Percentiles rank a stretch among this genome's conserved stretches.
Evolutionary conservation across 2,113 vertebrate species (phyloP).

Genomic region (Gambusia holbrooki): DNA sequence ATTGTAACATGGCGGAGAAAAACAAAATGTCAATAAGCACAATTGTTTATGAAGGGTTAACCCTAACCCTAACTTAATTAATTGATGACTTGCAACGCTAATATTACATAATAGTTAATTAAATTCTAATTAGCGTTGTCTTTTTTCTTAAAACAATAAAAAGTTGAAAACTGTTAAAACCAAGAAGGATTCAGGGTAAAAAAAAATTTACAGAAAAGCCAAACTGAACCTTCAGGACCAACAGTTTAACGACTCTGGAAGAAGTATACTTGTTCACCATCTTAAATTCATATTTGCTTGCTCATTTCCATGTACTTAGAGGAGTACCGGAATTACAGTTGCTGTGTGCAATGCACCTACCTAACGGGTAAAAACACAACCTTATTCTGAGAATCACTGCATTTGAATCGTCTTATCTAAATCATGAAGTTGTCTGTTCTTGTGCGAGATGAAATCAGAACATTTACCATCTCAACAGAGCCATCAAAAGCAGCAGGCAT

Average conservation of each 20-base stretch:
- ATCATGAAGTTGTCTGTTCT: slow-evolving; percentile 5
- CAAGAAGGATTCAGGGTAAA: neutral
- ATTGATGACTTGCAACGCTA: too few relatives aligned
- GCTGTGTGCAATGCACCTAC: neutral
- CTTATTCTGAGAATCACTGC: neutral
- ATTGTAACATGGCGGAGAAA: too few relatives aligned
- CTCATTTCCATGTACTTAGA: neutral
- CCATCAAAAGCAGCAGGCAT: slow-evolving; percentile 4
- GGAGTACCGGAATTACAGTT: neutral
- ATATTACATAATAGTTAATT: neutral
- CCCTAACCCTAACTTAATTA: too few relatives aligned
- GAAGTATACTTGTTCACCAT: neutral
- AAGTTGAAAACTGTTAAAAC: neutral
- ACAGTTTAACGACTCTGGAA: neutral
- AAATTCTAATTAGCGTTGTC: neutral
- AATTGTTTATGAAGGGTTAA: too few relatives aligned
- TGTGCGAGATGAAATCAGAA: slow-evolving; percentile 7
- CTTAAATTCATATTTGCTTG: neutral
- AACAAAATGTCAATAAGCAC: too few relatives aligned
- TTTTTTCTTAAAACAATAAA: neutral
- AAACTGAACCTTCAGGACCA: neutral
- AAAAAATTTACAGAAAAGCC: neutral
- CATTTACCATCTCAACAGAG: neutral
- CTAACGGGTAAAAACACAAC: neutral
- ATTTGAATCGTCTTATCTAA: neutral